Percentiles rank a stretch among this genome's conserved stretches.
Evolutionary conservation across 1,140 invertebrate species (phyloP).

Genomic region (Trichonephila clavata): DNA sequence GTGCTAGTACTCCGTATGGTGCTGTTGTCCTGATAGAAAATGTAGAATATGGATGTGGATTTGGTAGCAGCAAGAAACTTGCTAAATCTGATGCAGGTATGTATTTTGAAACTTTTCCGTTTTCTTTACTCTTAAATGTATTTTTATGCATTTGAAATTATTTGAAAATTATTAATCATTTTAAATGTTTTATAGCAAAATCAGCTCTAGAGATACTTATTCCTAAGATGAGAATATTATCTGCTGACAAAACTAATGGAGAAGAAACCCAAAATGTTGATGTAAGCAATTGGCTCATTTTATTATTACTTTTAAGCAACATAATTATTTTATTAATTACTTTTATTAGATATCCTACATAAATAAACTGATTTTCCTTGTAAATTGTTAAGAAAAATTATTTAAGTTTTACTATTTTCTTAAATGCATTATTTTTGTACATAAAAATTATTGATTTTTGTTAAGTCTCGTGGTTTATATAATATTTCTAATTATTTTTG

Average conservation of each 20-base stretch:
- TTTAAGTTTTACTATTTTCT: too few species aligned
- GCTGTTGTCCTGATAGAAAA: conserved; percentile 95
- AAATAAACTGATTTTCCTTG: too few species aligned
- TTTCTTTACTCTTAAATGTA: background rate
- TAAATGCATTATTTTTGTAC: too few species aligned
- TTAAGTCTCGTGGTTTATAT: too few species aligned
- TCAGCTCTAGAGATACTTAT: conserved; percentile 95
- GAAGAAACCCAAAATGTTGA: conserved; percentile 82
- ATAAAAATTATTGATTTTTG: too few species aligned
- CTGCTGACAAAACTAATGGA: conserved; percentile 79
- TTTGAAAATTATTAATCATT: too few species aligned
- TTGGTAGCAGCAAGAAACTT: conserved; percentile 96
- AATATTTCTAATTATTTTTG: too few species aligned
- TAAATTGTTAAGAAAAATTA: too few species aligned
- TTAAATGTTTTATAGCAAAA: conserved; percentile 80
- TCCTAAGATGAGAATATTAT: conserved; percentile 92
- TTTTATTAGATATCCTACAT: too few species aligned
- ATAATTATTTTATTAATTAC: too few species aligned
- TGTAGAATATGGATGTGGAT: conserved; percentile 95
- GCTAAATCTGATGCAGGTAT: conserved; percentile 92
- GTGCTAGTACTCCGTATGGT: conserved; percentile 94
- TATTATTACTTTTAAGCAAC: conserved; percentile 49
- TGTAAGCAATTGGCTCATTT: conserved; percentile 80
- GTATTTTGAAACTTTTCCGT: background rate
- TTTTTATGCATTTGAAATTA: too few species aligned